phyloP scores from a whole-genome alignment of 2,888 invertebrate genomes.

The Dolichopus griseipennis region DNA sequence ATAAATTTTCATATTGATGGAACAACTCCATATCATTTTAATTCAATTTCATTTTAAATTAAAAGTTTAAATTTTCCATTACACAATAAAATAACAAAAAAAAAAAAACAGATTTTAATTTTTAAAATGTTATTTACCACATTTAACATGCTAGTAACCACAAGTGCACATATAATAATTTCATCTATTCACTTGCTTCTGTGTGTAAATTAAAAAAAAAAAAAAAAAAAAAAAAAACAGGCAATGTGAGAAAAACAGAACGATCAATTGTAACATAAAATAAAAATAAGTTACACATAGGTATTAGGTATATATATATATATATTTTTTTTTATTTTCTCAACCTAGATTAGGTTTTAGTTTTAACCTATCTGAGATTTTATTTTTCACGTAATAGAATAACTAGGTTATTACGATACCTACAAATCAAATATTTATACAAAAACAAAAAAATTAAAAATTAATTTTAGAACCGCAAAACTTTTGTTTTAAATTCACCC shows the following conservation, averaged over 20 bases:
- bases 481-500: background rate
- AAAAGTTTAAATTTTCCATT: no score
- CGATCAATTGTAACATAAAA: background rate
- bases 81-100: no score
- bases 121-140: no score
- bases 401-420: background rate
- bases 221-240: background rate
- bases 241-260: background rate
- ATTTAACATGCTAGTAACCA: no score
- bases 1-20: no score
- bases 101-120: no score
- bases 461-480: background rate
- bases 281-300: background rate
- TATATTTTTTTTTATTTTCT: background rate
- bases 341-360: slow-evolving; percentile 1
- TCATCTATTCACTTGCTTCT: no score
- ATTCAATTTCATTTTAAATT: no score
- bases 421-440: background rate
- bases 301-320: no score
- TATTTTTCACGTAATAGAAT: background rate
- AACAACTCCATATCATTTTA: no score
- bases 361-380: background rate
- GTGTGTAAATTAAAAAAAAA: no score
- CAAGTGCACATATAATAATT: no score
- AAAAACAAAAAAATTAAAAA: background rate